Percentiles rank a stretch among this genome's conserved stretches.
Evolutionary conservation across 2,797 vertebrate species (phyloP).

Genomic region (Xenops minutus): DNA sequence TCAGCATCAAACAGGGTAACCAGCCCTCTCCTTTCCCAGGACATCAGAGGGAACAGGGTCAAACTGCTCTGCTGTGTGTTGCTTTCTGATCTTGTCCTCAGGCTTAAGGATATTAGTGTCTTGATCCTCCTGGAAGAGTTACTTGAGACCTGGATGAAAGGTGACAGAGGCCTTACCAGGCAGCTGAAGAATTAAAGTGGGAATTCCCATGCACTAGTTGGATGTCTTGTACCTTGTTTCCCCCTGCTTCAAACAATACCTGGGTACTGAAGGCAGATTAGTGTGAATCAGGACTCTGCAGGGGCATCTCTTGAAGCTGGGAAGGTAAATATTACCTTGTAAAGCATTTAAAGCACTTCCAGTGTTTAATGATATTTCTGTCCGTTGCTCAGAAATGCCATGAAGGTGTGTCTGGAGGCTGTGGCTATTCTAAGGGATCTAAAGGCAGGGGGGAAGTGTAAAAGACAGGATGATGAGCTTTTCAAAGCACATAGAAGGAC

Average conservation of each 20-base stretch:
- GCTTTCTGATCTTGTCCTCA: background rate
- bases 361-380: background rate
- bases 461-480: background rate
- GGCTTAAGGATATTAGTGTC: background rate
- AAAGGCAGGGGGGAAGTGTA: background rate
- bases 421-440: background rate
- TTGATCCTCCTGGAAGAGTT: background rate
- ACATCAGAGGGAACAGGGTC: background rate
- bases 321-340: background rate
- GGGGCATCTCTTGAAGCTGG: background rate
- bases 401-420: background rate
- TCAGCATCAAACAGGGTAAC: background rate
- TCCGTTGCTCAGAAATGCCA: background rate
- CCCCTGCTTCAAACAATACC: background rate
- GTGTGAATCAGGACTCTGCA: background rate
- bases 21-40: rapidly evolving
- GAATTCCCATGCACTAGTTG: background rate
- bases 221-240: background rate
- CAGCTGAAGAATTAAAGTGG: background rate
- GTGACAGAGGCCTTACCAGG: background rate
- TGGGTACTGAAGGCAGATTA: background rate
- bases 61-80: background rate
- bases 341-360: background rate
- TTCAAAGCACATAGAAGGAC: background rate
- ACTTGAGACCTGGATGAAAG: background rate